Percentiles rank a stretch among this genome's conserved stretches.
phyloP scores from a whole-genome alignment of 1,140 invertebrate species.

The Ips nitidus region DNA sequence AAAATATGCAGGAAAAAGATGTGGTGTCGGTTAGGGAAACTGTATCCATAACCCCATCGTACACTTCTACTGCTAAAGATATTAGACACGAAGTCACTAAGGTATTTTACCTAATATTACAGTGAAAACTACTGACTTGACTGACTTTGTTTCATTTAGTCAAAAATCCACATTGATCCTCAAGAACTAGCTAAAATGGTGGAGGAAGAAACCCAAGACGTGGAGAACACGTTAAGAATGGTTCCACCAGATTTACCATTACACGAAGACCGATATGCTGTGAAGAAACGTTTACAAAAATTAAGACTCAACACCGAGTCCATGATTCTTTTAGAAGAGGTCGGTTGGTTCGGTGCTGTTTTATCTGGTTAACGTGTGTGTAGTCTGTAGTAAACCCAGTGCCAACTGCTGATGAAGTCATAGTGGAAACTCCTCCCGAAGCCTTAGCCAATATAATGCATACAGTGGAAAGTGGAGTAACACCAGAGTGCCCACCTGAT shows the following conservation, averaged over 20 bases:
- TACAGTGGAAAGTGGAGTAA: slow-evolving; percentile 42
- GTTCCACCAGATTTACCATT: slow-evolving; percentile 37
- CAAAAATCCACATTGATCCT: slow-evolving; percentile 29
- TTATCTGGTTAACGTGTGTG: not conserved
- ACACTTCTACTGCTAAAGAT: slow-evolving; percentile 33
- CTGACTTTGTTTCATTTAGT: not conserved
- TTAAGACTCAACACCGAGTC: slow-evolving; percentile 39
- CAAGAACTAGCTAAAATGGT: slow-evolving; percentile 36
- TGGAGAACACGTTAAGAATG: slow-evolving; percentile 43
- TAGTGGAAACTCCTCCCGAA: slow-evolving; percentile 42
- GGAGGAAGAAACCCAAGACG: slow-evolving; percentile 42
- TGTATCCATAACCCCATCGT: slow-evolving; percentile 31
- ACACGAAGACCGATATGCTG: slow-evolving; percentile 28
- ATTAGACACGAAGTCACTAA: slow-evolving; percentile 19
- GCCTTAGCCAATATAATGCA: slow-evolving; percentile 43
- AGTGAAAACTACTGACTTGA: not conserved
- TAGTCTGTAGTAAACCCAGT: slow-evolving; percentile 37
- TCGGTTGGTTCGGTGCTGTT: not conserved
- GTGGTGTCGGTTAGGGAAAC: slow-evolving; percentile 32
- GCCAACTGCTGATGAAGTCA: slow-evolving; percentile 39
- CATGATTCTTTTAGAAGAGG: slow-evolving; percentile 37
- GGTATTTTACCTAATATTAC: not conserved
- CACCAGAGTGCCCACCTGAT: slow-evolving; percentile 37
- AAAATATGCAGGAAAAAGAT: slow-evolving; percentile 22
- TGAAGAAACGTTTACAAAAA: slow-evolving; percentile 38